Conservation (phyloP, 2,888 invertebrate species). For the Liposcelis brunnea region DNA sequence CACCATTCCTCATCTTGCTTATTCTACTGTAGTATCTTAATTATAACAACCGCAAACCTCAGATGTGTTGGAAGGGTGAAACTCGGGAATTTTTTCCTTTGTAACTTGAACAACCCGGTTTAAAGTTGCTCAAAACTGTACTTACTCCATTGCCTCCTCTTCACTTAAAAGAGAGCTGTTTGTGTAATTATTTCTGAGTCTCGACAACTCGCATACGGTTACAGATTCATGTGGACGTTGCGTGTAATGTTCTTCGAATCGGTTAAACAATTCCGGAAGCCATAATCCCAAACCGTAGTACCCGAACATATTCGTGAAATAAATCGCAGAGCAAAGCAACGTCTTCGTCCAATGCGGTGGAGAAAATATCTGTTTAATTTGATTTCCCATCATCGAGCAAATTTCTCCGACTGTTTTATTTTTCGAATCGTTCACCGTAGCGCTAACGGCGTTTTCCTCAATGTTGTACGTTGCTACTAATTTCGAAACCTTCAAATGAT, state of each 20-base stretch:
- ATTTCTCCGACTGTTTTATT: not conserved
- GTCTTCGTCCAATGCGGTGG: constrained; percentile 10
- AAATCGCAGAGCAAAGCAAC: constrained; percentile 9
- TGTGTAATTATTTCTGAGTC: not conserved
- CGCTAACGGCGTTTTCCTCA: too few species aligned
- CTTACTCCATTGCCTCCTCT: too few species aligned
- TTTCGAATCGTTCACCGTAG: not conserved
- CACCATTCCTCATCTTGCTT: too few species aligned
- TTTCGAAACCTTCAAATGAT: too few species aligned
- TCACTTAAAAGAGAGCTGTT: too few species aligned
- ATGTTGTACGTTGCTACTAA: too few species aligned
- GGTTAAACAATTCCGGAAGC: constrained; percentile 55
- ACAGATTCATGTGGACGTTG: constrained; percentile 30
- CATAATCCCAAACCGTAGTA: constrained; percentile 52
- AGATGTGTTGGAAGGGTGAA: too few species aligned
- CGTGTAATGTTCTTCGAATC: constrained; percentile 29
- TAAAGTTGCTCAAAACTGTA: too few species aligned
- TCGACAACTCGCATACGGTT: constrained; percentile 29
- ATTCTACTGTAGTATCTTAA: too few species aligned
- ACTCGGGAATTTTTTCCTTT: too few species aligned
- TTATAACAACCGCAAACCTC: too few species aligned
- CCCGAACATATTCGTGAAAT: constrained; percentile 45
- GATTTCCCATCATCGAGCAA: constrained; percentile 7
- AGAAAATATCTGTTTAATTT: constrained; percentile 6
- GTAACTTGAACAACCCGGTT: too few species aligned